Evolutionary conservation across 2,113 vertebrate species (phyloP).

Genomic region (Paradisaea rubra): DNA sequence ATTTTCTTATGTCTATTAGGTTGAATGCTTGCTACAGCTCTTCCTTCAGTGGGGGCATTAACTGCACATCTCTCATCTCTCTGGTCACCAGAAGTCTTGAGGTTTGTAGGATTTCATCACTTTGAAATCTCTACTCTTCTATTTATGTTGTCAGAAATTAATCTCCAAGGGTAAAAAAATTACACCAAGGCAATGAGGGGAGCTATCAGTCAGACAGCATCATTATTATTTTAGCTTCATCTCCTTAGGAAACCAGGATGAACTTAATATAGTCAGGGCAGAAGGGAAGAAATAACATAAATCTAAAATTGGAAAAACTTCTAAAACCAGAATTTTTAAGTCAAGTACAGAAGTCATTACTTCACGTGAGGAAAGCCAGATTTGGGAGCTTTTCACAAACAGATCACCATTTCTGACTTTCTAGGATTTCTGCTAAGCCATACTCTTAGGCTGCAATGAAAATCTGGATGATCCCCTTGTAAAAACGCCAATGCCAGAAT

Average conservation of each 20-base stretch:
- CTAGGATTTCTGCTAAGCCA: constrained; percentile 21
- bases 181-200: background rate
- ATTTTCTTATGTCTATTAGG: background rate
- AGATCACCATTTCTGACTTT: background rate
- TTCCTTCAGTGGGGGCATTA: background rate
- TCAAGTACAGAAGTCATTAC: background rate
- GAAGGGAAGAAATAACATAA: background rate
- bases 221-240: background rate
- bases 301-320: background rate
- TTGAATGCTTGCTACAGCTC: background rate
- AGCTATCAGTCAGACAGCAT: background rate
- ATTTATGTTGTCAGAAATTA: background rate
- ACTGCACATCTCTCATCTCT: background rate
- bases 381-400: background rate
- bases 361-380: background rate
- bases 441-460: background rate
- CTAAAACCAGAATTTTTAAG: background rate
- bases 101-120: background rate
- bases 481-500: background rate
- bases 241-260: background rate
- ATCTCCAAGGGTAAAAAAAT: background rate
- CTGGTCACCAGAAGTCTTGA: background rate
- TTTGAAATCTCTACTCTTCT: background rate
- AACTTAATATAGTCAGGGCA: background rate
- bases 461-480: constrained; percentile 6